Conservation (phyloP, 2,113 vertebrate species). For the Desmodus rotundus region DNA sequence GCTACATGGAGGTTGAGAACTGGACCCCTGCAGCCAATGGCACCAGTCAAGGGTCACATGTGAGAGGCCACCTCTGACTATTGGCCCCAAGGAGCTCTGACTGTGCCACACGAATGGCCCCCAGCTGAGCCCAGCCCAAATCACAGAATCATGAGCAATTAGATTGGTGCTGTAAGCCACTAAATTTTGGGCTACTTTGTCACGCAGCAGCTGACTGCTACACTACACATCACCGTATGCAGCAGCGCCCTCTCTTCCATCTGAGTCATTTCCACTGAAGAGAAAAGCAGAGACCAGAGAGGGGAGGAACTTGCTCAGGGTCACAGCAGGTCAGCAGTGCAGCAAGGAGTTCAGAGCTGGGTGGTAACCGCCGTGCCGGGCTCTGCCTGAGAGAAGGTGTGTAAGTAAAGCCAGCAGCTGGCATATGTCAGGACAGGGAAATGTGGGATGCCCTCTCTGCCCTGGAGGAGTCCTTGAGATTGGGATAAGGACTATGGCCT, state of each 20-base stretch:
- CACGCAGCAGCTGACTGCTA: background rate
- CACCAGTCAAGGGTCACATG: background rate
- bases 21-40: background rate
- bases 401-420: background rate
- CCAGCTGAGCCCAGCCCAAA: background rate
- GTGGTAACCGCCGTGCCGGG: rapidly evolving
- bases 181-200: background rate
- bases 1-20: background rate
- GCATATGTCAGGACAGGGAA: background rate
- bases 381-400: background rate
- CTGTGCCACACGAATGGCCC: background rate
- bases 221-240: background rate
- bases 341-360: background rate
- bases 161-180: background rate
- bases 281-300: background rate
- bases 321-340: background rate
- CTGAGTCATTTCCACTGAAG: background rate
- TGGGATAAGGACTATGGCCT: background rate
- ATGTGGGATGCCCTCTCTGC: background rate
- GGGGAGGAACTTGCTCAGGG: background rate
- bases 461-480: background rate
- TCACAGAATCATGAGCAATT: background rate
- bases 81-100: background rate
- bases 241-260: background rate
- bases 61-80: background rate